phyloP scores from a whole-genome alignment of 2,797 vertebrate genomes.

The Rhincodon typus region DNA sequence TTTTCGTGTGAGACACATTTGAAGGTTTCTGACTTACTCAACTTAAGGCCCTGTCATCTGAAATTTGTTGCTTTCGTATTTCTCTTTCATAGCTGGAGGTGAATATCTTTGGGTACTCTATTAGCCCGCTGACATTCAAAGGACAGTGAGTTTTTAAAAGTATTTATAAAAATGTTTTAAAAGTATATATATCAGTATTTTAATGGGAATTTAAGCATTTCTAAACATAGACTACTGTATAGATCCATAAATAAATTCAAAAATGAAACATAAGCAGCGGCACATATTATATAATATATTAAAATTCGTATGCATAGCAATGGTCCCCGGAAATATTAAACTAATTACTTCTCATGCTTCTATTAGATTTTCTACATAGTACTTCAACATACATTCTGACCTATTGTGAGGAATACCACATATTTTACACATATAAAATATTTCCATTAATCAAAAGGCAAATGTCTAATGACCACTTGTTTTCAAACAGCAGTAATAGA shows the following conservation, averaged over 20 bases:
- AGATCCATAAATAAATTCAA: not conserved
- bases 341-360: not conserved
- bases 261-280: no score
- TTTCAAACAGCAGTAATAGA: slow-evolving; percentile 3
- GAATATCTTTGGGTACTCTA: not conserved
- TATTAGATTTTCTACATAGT: not conserved
- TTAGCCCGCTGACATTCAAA: not conserved
- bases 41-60: not conserved
- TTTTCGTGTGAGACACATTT: no score
- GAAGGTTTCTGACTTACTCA: no score
- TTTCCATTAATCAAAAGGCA: not conserved
- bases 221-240: not conserved
- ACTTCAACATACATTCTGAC: not conserved
- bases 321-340: not conserved
- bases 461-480: not conserved
- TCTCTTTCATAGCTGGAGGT: not conserved
- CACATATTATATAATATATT: not conserved
- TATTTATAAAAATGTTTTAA: not conserved
- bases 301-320: not conserved
- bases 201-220: not conserved
- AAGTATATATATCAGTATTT: not conserved
- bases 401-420: not conserved
- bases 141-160: not conserved
- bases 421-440: not conserved
- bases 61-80: not conserved